Percentiles rank a stretch among this genome's conserved stretches.
These are phyloP conservation scores for Nomada hirtipes DNA, from an alignment of 2,888 invertebrate genomes.

Conservation along the genomic window DNA sequence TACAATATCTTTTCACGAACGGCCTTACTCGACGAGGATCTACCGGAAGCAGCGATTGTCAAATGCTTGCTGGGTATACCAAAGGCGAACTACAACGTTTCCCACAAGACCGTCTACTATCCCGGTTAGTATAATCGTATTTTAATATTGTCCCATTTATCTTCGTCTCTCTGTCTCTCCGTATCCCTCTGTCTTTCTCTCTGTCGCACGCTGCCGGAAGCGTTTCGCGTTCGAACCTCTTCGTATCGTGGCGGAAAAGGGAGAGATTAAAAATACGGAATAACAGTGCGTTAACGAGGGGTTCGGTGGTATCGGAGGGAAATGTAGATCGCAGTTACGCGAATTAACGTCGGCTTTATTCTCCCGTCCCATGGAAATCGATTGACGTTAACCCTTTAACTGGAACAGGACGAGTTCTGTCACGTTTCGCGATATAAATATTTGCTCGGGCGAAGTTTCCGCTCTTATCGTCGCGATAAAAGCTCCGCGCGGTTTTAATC, in stretches of 20 bases:
- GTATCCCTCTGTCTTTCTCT: slow-evolving; percentile 23
- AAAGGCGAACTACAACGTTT: slow-evolving; percentile 77
- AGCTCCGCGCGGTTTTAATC: slow-evolving; percentile 4
- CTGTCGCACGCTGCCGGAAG: slow-evolving; percentile 8
- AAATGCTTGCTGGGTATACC: slow-evolving; percentile 81
- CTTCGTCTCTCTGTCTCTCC: slow-evolving; percentile 25
- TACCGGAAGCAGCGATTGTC: slow-evolving; percentile 76
- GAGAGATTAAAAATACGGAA: neutral
- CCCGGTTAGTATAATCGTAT: slow-evolving; percentile 76
- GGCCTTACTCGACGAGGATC: slow-evolving; percentile 76
- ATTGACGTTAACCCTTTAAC: slow-evolving; percentile 24
- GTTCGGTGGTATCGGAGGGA: no score
- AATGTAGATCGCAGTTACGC: slow-evolving; percentile 1
- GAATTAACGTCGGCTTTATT: slow-evolving; percentile 9
- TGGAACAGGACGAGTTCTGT: slow-evolving; percentile 2
- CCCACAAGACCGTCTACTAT: slow-evolving; percentile 78
- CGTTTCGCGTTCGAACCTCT: slow-evolving; percentile 23
- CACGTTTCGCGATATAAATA: slow-evolving; percentile 15
- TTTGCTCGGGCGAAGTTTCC: slow-evolving; percentile 13
- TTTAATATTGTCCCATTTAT: slow-evolving; percentile 45
- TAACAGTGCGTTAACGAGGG: neutral
- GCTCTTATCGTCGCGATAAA: slow-evolving; percentile 4
- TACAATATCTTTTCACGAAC: slow-evolving; percentile 79
- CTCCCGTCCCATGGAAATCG: slow-evolving; percentile 8
- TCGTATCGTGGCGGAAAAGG: neutral